Evolutionary conservation across 1,140 invertebrate genomes (phyloP), one percentile per base, ranked within the genome.

Genomic region (Drosophila mauritiana): DNA sequence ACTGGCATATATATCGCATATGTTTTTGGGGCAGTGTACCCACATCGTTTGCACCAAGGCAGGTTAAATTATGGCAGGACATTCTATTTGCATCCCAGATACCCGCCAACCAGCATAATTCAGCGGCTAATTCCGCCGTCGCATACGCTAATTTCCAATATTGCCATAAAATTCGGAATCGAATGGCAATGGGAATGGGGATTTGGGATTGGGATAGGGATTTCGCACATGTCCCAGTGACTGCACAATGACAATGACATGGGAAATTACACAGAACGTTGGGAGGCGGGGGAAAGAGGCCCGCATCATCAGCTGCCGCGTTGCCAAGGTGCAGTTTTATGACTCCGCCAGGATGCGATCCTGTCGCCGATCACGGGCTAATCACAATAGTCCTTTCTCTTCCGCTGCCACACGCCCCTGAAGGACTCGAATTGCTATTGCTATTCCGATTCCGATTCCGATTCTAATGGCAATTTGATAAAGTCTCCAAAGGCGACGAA

Each of bases 101-200:
- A n/a, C 27, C 61, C 31, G 62, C 4, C 27, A 27, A 62, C 80
- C 80, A 75, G 80, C 80, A 83, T 83, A 76, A 83, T 65, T 65
- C 59, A 31, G 31, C 64, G 10, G 42, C 54, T 83, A 85, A 85
- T 83, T 84, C 67, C 48, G 13, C 27, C 25, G 40, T 13, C 56
- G 81, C 63, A 83, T 85, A 83, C 80, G 80, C 81, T 84, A 84
- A 84, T 84, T 84, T 85, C 15, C 53, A 45, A 65, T 45, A 25
- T 56, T 31, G n/a, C 15, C 37, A 43, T 11, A 42, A 36, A 52
- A 69, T 58, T 55, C 11, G 34, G 27, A 34, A 64, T 36, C 42
- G 17, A 13, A 13, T 37, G 2, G 4, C 1, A 2, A n/a, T n/a
- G 6, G 13, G 20, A 6, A 5, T 22, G 12, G 13, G 17, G 31